Base-by-base conservation (phyloP, 2,888 invertebrate species). In the Helicoverpa assulta region DNA sequence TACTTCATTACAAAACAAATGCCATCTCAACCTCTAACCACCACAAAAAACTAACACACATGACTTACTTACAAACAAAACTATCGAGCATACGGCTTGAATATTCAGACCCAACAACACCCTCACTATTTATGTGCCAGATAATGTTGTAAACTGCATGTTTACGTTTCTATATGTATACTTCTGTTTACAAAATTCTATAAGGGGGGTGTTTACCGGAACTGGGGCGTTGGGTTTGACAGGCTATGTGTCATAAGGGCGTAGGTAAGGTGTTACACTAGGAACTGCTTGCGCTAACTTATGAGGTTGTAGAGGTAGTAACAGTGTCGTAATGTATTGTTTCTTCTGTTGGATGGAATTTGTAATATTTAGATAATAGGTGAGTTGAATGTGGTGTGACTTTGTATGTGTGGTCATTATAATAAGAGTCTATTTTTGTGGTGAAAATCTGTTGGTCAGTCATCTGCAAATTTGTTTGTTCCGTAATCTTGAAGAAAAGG, bases 211-310 rank as follows among this genome's bases (percentile, higher is more conserved):
- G 86, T 81, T 70, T 47, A 85, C 90, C 87, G 91, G 91, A 91
- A 89, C 84, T 83, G 79, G 66, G 63, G 67, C 78, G 84, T 81
- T 87, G 90, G 90, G 91, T 87, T 82, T 85, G 64, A 73, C 71
- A 75, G 61, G 84, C 87, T 69, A 85, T 93, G 85, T 86, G 86
- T 93, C 92, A 93, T 90, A 86, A 84, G 88, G 90, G 91, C 90
- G 33, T 33, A 8, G 8, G 92, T 90, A 87, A 91, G 88, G 85
- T 87, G 83, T 75, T 70, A 80, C 80, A 73, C 64, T 56, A 55
- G 18, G 56, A n/a, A 50, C 56, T 63, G 21, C 10, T 29, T 58
- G 54, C 73, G 82, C 71, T 76, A 78, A 84, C 68, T 77, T 83
- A 83, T 83, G 80, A 72, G 65, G 58, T 65, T 65, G 73, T 59